Conservation (phyloP, 2,797 vertebrate genomes). For the Poliocrania exsul region DNA sequence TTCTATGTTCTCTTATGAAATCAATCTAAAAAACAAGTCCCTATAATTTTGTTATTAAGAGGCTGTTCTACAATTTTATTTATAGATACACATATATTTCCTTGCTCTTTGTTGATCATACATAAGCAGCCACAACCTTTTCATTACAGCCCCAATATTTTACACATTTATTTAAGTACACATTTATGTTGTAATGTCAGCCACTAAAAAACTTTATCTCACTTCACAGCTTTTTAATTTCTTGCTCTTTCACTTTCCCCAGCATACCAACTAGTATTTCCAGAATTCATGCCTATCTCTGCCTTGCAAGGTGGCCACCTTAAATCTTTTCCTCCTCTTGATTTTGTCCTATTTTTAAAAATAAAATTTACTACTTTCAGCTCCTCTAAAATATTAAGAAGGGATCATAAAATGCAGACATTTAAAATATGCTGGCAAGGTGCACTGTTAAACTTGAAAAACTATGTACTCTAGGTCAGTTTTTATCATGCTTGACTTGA, state of each 20-base stretch:
- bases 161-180: neutral
- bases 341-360: neutral
- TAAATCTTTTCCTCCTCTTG: neutral
- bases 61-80: neutral
- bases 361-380: neutral
- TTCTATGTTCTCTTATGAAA: neutral
- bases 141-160: neutral
- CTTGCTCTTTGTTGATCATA: neutral
- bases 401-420: neutral
- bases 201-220: neutral
- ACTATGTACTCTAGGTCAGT: accelerated
- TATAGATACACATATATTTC: neutral
- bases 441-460: neutral
- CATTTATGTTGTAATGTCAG: neutral
- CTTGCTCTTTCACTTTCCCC: neutral
- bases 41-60: neutral
- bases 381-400: neutral
- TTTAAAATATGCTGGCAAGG: neutral
- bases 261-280: neutral
- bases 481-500: neutral
- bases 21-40: neutral
- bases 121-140: neutral
- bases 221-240: neutral
- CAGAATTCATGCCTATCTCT: neutral
- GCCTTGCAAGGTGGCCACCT: accelerated